Conservation (phyloP, 2,113 vertebrate species). For the Engystomops pustulosus region DNA sequence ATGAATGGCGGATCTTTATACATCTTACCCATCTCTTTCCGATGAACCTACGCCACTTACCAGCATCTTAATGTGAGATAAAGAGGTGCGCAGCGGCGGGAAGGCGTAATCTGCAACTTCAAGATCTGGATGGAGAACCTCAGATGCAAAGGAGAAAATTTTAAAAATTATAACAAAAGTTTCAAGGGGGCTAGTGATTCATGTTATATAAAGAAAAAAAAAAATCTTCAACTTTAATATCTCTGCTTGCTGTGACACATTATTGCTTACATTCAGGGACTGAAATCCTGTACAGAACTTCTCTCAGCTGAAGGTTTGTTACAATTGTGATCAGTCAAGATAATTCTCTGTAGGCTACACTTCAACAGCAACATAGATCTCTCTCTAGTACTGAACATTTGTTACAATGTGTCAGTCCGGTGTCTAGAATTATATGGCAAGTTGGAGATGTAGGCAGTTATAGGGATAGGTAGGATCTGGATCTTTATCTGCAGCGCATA, state of each 20-base stretch:
- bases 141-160: not conserved
- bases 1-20: not conserved
- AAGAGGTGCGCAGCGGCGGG: slow-evolving; percentile 88
- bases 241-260: no score
- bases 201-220: no score
- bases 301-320: not conserved
- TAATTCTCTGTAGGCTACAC: not conserved
- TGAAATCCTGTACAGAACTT: no score
- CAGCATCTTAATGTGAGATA: slow-evolving; percentile 93
- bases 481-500: no score
- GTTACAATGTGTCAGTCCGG: no score
- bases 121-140: slow-evolving; percentile 97
- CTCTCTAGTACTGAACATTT: no score
- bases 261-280: no score
- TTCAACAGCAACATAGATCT: not conserved
- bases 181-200: no score
- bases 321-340: not conserved
- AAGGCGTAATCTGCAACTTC: slow-evolving; percentile 97
- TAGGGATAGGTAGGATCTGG: no score
- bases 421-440: no score
- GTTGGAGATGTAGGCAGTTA: no score
- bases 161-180: not conserved
- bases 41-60: slow-evolving; percentile 73
- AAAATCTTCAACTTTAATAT: no score
- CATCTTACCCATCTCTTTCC: not conserved